Conservation (phyloP, 2,113 vertebrate species). For the Cottus gobio region DNA sequence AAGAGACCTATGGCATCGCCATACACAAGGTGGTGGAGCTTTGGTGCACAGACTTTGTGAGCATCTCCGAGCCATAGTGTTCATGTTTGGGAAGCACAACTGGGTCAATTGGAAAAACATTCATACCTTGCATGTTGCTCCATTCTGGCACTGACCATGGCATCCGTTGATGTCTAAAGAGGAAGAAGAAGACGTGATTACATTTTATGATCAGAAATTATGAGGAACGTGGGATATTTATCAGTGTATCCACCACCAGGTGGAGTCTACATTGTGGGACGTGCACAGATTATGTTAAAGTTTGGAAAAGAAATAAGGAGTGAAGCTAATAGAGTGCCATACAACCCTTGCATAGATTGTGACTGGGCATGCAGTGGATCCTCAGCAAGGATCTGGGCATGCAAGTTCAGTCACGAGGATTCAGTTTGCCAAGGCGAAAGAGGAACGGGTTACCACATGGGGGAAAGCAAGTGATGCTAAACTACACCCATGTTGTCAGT, state of each 20-base stretch:
- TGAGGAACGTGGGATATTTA: not conserved
- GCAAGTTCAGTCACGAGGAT: constrained; percentile 53
- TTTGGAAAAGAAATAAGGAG: constrained; percentile 45
- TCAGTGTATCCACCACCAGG: not conserved
- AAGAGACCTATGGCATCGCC: not conserved
- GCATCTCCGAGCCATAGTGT: not conserved
- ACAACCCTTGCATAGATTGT: not conserved
- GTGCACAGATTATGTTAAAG: constrained; percentile 51
- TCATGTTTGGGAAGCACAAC: not conserved
- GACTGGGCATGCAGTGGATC: constrained; percentile 38
- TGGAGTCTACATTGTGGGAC: constrained; percentile 18
- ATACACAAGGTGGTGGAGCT: not conserved
- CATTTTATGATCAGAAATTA: not conserved
- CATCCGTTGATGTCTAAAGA: constrained; percentile 88
- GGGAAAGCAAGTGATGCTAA: constrained; percentile 44
- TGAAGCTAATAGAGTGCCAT: constrained; percentile 36
- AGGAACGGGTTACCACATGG: constrained; percentile 56
- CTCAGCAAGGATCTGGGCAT: constrained; percentile 39
- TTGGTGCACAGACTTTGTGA: too few relatives aligned
- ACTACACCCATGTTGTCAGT: constrained; percentile 33
- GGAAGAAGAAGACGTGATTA: not conserved
- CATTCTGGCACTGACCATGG: constrained; percentile 91
- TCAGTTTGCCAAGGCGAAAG: constrained; percentile 34
- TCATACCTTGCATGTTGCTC: constrained; percentile 92
- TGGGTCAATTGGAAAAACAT: not conserved